Base-by-base conservation (phyloP, 1,140 invertebrate species). In the Adelges cooleyi region DNA sequence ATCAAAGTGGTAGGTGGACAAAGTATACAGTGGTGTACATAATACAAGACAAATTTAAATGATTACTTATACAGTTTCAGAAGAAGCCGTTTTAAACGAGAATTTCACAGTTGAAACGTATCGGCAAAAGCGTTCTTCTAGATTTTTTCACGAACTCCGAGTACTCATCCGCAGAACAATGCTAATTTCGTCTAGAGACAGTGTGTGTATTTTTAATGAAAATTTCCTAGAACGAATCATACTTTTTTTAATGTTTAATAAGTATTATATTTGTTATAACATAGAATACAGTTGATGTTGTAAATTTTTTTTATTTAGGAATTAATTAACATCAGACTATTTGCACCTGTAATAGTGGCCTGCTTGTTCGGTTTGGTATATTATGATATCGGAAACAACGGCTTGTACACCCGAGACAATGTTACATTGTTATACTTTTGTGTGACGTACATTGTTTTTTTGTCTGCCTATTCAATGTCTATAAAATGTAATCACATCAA, bases 131-230 rank as follows among this genome's bases (percentile, higher is more conserved):
- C 17, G 3, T 4, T 10, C 20, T 5, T 48, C 42, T 46, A 62
- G 15, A 17, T 62, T 48, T 48, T 48, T 15, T 17, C 27, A 48
- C 29, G 42, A 62, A 27, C 56, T 62, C 10, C 56, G 25, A 46
- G 44, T 62, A 62, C 56, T 62, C n/a, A 46, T 62, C 20, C 18
- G 8, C 33, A 62, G 56, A 29, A 62, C 42, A 20, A 46, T 62
- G 18, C 27, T 62, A 15, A 62, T 48, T 18, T 48, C 42, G 22
- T 62, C 42, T 46, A 44, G 56, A 62, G 40, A 62, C 40, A 62
- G 25, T 62, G 56, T 62, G 29, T 62, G 38, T 62, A 62, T 46
- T 59, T 62, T 62, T 27, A n/a, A n/a, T n/a, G n/a, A n/a, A n/a
- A n/a, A n/a, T n/a, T n/a, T n/a, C n/a, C n/a, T n/a, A n/a, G n/a